A percentile compares a stretch with the other conserved stretches of the same genome.
These are phyloP conservation scores for Semicossyphus pulcher DNA, from an alignment of 2,113 vertebrate species.

Conservation along the genomic window DNA sequence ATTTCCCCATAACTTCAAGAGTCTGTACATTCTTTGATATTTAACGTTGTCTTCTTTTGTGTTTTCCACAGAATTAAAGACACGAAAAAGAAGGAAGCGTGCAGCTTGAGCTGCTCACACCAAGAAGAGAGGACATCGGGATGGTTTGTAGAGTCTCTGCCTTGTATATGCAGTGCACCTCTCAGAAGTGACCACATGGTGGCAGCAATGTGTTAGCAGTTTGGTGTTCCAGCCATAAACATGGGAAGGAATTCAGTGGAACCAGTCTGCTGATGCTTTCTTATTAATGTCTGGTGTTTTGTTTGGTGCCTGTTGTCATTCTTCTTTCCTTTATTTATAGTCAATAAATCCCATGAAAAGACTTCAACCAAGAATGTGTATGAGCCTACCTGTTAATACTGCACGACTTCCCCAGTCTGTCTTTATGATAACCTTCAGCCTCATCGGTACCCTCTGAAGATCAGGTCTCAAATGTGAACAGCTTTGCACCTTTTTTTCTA, in stretches of 20 bases:
- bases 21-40: neutral
- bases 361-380: neutral
- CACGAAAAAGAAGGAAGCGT: conserved; percentile 15
- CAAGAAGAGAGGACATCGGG: neutral
- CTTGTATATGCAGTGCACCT: neutral
- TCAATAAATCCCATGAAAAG: neutral
- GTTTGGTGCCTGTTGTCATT: neutral
- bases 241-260: neutral
- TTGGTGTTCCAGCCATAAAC: neutral
- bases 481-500: too few relatives aligned
- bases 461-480: too few relatives aligned
- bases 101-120: conserved; percentile 15
- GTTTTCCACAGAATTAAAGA: conserved; percentile 31
- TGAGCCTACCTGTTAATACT: neutral
- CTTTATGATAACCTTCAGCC: neutral
- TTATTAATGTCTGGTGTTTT: neutral
- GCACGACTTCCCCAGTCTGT: neutral
- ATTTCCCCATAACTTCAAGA: fast-evolving
- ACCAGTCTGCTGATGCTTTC: neutral
- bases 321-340: neutral
- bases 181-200: conserved; percentile 27
- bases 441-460: neutral
- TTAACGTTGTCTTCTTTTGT: neutral
- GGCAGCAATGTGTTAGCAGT: conserved; percentile 30
- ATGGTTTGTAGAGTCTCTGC: too few relatives aligned